These are phyloP conservation scores for Phyllostomus hastatus DNA, from an alignment of 2,113 vertebrate species.

Conservation along the genomic window DNA sequence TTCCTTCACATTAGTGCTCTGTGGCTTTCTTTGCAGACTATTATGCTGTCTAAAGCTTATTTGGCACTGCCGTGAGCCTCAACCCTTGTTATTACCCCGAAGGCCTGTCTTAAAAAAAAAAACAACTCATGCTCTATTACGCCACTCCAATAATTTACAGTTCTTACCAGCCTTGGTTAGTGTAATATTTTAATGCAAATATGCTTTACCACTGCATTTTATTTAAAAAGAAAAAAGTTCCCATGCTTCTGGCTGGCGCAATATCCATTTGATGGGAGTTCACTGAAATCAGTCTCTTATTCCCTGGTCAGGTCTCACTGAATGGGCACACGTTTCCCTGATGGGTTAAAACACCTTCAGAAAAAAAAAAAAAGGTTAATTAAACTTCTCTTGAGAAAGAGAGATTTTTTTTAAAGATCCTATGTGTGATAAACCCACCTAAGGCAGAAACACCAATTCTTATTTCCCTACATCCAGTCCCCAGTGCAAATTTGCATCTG, in stretches of 20 bases:
- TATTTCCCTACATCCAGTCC: slow-evolving; percentile 73
- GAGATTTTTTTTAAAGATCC: slow-evolving; percentile 54
- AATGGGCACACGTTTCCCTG: slow-evolving; percentile 69
- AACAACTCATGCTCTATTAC: slow-evolving; percentile 83
- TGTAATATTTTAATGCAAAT: slow-evolving; percentile 85
- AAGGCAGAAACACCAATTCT: slow-evolving; percentile 61
- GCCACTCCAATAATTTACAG: slow-evolving; percentile 83
- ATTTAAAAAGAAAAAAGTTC: slow-evolving; percentile 72
- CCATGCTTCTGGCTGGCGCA: slow-evolving; percentile 66
- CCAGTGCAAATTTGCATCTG: slow-evolving; percentile 77
- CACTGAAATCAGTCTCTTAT: slow-evolving; percentile 66
- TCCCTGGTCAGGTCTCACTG: slow-evolving; percentile 33
- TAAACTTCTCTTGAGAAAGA: slow-evolving; percentile 42
- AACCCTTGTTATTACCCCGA: slow-evolving; percentile 89
- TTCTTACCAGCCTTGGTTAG: slow-evolving; percentile 81
- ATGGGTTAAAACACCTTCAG: slow-evolving; percentile 46
- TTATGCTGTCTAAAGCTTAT: slow-evolving; percentile 90
- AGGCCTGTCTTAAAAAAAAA: slow-evolving; percentile 85
- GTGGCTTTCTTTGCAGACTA: slow-evolving; percentile 89
- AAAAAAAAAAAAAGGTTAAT: slow-evolving; percentile 20
- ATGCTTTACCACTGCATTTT: slow-evolving; percentile 76
- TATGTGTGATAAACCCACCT: slow-evolving; percentile 68
- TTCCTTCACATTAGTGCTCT: slow-evolving; percentile 90
- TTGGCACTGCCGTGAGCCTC: slow-evolving; percentile 86
- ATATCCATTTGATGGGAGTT: slow-evolving; percentile 57